These are phyloP conservation scores for Blomia tropicalis DNA, from an alignment of 2,888 invertebrate genomes.

Conservation along the genomic window DNA sequence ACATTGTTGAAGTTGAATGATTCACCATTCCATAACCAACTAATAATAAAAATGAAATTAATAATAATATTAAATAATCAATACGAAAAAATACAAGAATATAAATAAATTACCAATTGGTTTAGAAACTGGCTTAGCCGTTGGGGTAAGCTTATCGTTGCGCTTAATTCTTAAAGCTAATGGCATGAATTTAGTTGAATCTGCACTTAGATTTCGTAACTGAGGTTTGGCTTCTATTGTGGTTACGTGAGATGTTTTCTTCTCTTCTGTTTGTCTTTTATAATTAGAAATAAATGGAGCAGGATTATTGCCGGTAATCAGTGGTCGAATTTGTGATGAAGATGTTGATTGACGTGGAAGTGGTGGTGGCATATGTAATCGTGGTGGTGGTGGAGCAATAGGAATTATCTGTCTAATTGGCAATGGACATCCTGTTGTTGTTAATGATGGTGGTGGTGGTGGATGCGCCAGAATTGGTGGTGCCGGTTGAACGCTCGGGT, in stretches of 20 bases:
- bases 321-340: neutral
- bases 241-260: constrained; percentile 37
- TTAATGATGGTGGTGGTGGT: neutral
- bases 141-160: constrained; percentile 47
- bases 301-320: constrained; percentile 5
- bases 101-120: constrained; percentile 11
- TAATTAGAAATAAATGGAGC: neutral
- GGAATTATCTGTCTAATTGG: neutral
- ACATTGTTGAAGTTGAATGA: neutral
- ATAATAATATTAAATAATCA: neutral
- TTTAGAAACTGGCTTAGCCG: constrained; percentile 24
- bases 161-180: constrained; percentile 78
- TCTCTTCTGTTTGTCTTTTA: constrained; percentile 7
- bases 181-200: constrained; percentile 86
- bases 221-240: constrained; percentile 94
- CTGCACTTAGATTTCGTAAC: constrained; percentile 77
- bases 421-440: neutral
- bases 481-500: constrained; percentile 31
- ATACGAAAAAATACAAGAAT: constrained; percentile 5
- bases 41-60: neutral
- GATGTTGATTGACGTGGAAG: too few species aligned
- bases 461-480: neutral
- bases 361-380: neutral
- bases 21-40: constrained; percentile 16
- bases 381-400: neutral